Conservation (phyloP, 2,113 vertebrate species). For the Tragelaphus imberbis region DNA sequence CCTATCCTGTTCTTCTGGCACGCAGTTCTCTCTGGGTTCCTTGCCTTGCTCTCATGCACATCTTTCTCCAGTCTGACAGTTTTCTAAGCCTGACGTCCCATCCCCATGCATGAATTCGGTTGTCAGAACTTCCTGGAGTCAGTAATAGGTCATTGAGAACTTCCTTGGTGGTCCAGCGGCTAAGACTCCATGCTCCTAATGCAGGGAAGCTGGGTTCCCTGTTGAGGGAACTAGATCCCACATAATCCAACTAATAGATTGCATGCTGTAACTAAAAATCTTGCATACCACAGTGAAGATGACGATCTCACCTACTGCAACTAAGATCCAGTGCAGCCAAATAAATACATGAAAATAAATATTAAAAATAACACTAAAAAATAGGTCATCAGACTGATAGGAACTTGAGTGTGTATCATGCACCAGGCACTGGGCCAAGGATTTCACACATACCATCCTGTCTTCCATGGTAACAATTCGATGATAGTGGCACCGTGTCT, state of each 20-base stretch:
- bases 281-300: background rate
- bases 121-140: background rate
- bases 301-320: background rate
- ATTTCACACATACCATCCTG: background rate
- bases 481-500: rapidly evolving
- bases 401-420: background rate
- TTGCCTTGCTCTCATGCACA: background rate
- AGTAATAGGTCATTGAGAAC: background rate
- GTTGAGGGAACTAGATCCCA: background rate
- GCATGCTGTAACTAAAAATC: background rate
- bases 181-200: background rate
- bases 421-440: background rate
- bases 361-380: background rate
- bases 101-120: background rate
- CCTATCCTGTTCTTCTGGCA: background rate
- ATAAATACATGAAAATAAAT: background rate
- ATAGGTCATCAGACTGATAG: background rate
- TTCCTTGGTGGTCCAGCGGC: background rate
- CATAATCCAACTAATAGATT: background rate
- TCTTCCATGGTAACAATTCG: background rate
- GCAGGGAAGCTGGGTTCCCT: background rate
- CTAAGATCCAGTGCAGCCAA: background rate
- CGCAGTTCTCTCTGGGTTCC: background rate
- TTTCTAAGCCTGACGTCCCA: background rate
- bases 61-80: background rate